Evolutionary conservation across 2,888 invertebrate genomes (phyloP).

Genomic region (Sesia bembeciformis): DNA sequence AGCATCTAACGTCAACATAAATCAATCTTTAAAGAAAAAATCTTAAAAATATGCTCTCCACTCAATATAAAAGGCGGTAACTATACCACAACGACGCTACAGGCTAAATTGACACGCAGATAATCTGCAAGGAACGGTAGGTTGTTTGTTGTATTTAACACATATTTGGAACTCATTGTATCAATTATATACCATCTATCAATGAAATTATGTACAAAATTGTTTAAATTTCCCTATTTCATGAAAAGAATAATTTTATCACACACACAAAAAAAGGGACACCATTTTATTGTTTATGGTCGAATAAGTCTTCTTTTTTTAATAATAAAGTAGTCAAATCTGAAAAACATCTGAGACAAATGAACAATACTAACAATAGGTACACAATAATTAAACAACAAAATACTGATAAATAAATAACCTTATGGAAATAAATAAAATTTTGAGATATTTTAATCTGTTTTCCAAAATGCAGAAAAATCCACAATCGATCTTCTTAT

Average conservation of each 20-base stretch:
- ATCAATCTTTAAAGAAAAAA: conserved; percentile 25
- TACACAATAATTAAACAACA: no score
- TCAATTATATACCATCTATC: conserved; percentile 15
- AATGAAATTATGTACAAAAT: conserved; percentile 17
- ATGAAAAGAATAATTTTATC: conserved; percentile 66
- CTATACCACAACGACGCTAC: conserved; percentile 60
- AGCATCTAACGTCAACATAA: conserved; percentile 13
- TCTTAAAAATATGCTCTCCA: conserved; percentile 41
- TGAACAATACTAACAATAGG: no score
- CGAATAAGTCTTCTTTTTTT: conserved; percentile 10
- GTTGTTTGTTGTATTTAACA: conserved; percentile 19
- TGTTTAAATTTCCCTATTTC: conserved; percentile 28
- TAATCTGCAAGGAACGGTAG: conserved; percentile 26
- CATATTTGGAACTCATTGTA: conserved; percentile 22
- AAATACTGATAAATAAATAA: no score
- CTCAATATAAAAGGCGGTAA: conserved; percentile 55
- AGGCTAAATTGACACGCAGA: conserved; percentile 54
- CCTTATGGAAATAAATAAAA: no score
- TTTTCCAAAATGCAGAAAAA: no score
- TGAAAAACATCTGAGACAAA: no score
- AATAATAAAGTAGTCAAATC: neutral
- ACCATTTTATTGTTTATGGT: conserved; percentile 74
- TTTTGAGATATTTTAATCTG: no score
- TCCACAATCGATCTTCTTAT: no score
- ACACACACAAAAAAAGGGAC: conserved; percentile 72